Evolutionary conservation across 2,888 invertebrate species (phyloP), one percentile per base, ranked within the genome.

Genomic region (Pollenia labialis): DNA sequence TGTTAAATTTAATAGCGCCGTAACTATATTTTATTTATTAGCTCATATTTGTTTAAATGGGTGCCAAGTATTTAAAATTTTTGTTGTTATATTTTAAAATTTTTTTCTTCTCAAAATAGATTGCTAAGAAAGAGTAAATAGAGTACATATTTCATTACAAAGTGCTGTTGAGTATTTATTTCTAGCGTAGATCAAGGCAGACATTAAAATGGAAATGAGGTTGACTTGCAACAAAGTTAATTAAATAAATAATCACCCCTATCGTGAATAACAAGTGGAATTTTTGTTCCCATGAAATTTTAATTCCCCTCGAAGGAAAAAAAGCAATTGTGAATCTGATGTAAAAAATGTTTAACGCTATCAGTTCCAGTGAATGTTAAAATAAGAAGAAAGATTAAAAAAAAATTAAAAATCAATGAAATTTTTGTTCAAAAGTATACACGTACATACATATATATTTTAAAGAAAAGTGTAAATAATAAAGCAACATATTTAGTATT

Each of bases 161-260:
- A 56, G 14, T 42, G 23, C 48, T n/a, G 14, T 18, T 66, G 42
- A 44, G 14, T 50, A 62, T 60, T 40, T 42, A n/a, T 44, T 62
- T 72, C 44, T 68, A 69, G 62, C 81, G 56, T 81, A 81, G 87
- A 84, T 87, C 87, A 84, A 87, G 87, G 87, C 66, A 62, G 81
- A 64, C 77, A 64, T 77, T 84, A 68, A 81, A 84, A 81, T 84
- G 76, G 14, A 60, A 84, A 83, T 81, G 42, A 58, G 68, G 60
- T 80, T 74, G 3, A 74, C 23, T 3, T 60, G 10, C n/a, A 16
- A 46, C 14, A 64, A 72, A 7, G n/a, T 2, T 69, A 69, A 62
- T 74, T 68, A 60, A 66, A 66, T 44, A 46, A 44, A 54, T 54
- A 10, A 0, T n/a, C n/a, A n/a, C n/a, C n/a, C n/a, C n/a, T n/a